Evolutionary conservation across 2,888 invertebrate species (phyloP).

Genomic region (Oxytorus armatus): DNA sequence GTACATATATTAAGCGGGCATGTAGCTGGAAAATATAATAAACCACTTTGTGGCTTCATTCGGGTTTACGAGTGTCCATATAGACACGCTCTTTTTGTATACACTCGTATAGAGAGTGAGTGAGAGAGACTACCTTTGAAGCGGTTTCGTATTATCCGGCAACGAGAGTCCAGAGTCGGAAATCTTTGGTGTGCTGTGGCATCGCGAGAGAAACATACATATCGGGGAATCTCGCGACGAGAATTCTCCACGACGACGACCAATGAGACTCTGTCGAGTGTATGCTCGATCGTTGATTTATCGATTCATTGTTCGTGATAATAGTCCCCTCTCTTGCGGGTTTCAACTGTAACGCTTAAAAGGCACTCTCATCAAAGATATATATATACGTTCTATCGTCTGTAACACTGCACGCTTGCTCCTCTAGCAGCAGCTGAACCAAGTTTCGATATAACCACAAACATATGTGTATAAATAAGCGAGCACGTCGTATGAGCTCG

Average conservation of each 20-base stretch:
- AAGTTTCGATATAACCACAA: background rate
- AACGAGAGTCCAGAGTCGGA: background rate
- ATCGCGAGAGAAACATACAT: slow-evolving; percentile 1
- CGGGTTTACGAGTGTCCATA: slow-evolving; percentile 37
- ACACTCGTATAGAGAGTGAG: slow-evolving; percentile 1
- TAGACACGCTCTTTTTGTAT: slow-evolving; percentile 15
- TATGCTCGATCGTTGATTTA: slow-evolving; percentile 65
- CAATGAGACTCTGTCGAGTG: slow-evolving; percentile 36
- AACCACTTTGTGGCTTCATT: slow-evolving; percentile 57
- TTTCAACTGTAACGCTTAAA: slow-evolving; percentile 28
- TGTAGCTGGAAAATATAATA: slow-evolving; percentile 46
- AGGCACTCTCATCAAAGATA: slow-evolving; percentile 17
- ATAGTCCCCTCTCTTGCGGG: slow-evolving; percentile 15
- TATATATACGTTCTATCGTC: background rate
- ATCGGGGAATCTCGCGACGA: slow-evolving; percentile 43
- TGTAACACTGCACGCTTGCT: slow-evolving; percentile 11
- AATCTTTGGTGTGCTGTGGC: slow-evolving; percentile 12
- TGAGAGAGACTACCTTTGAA: slow-evolving; percentile 3
- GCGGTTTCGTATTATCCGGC: slow-evolving; percentile 36
- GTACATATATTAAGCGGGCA: slow-evolving; percentile 27
- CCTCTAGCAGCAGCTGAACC: slow-evolving; percentile 43
- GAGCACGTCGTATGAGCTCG: slow-evolving; percentile 45
- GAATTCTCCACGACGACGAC: slow-evolving; percentile 1
- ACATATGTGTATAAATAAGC: background rate
- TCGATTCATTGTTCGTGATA: slow-evolving; percentile 65